Base-by-base conservation (phyloP, 2,888 invertebrate genomes). In the Onchidella celtica region DNA sequence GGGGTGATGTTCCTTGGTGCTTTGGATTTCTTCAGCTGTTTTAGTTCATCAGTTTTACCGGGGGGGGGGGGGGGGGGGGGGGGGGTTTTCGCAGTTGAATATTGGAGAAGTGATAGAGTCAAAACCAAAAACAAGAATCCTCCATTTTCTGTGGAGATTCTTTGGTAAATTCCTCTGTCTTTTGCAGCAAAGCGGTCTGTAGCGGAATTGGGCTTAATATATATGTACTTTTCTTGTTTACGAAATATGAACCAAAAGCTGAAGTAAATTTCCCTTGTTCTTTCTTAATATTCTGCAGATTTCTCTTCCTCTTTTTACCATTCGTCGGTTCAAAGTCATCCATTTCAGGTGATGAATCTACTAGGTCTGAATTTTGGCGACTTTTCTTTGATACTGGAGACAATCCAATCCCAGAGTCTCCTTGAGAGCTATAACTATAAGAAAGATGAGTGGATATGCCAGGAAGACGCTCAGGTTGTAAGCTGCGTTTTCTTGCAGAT, bases 81-180 rank as follows among this genome's bases (percentile, higher is more conserved):
- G 75, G 38, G 61, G 36, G 36, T 73, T 73, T 61, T 59, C 73
- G n/a, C n/a, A n/a, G n/a, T n/a, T n/a, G n/a, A n/a, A n/a, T n/a
- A n/a, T n/a, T 61, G 73, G 34, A 36, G 73, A 47, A n/a, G 14
- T 29, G 9, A 36, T 21, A 34, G 68, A 72, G n/a, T 70, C 63
- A 63, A 79, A 79, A 3, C 79, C 79, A 72, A 79, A n/a, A 79
- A 32, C 72, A 79, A 9, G 79, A 79, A 63, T 63, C 68, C 6
- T 72, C 36, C 34, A 14, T 11, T 21, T 21, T 69, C 59, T 79
- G 40, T 3, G 70, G 36, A 11, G 1, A 11, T 47, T 55, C 47
- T 66, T 29, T 65, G 9, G 29, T 2, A 63, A 17, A 29, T 32
- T 40, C 6, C 3, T 32, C 75, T n/a, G 9, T 32, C 47, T 27